Percentiles rank a stretch among this genome's conserved stretches.
Evolutionary conservation across 2,797 vertebrate species (phyloP).

Genomic region (Fistularia tabacaria): DNA sequence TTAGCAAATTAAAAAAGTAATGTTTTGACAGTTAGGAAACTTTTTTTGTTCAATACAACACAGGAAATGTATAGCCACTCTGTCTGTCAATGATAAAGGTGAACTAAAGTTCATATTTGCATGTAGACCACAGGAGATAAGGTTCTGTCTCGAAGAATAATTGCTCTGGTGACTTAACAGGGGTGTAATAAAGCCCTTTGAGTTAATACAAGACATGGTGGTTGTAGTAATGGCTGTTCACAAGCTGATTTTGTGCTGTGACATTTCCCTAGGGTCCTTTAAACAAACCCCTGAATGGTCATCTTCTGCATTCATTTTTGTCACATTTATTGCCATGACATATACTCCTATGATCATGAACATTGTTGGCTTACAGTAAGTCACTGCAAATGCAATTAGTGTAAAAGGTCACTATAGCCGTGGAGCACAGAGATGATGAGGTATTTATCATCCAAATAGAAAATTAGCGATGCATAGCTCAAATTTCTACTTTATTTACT

Average conservation of each 20-base stretch:
- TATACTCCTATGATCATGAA: constrained; percentile 50
- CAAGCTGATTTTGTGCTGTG: constrained; percentile 56
- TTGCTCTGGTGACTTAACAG: constrained; percentile 29
- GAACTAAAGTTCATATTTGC: constrained; percentile 56
- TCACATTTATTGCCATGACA: constrained; percentile 60
- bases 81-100: constrained; percentile 17
- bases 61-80: constrained; percentile 3
- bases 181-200: constrained; percentile 46
- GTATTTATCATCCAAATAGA: constrained; percentile 37
- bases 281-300: constrained; percentile 47
- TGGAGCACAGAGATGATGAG: constrained; percentile 30
- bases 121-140: constrained; percentile 37
- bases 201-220: constrained; percentile 29
- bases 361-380: constrained; percentile 46
- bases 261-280: constrained; percentile 51
- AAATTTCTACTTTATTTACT: constrained; percentile 26
- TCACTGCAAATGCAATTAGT: constrained; percentile 66
- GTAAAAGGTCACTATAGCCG: constrained; percentile 60
- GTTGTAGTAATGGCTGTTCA: constrained; percentile 46
- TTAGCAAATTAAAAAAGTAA: no score
- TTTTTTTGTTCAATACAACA: no score
- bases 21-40: no score
- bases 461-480: constrained; percentile 36
- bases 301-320: constrained; percentile 40
- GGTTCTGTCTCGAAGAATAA: constrained; percentile 47